These are phyloP conservation scores for Lindbergichthys nudifrons DNA, from an alignment of 2,797 vertebrate genomes.

Conservation along the genomic window DNA sequence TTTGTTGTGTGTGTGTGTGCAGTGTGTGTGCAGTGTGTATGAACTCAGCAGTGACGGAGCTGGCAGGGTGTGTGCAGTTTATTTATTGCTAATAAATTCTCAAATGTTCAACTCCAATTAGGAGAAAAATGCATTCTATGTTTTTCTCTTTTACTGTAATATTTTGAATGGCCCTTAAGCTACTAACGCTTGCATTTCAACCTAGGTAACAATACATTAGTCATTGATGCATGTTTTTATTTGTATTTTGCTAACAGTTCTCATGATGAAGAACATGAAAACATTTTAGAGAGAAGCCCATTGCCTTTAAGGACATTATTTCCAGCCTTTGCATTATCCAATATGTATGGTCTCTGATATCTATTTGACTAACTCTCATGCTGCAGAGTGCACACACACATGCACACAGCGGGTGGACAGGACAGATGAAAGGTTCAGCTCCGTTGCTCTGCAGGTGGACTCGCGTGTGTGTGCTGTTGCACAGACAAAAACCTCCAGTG, in stretches of 20 bases:
- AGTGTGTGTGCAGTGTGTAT: too few species aligned
- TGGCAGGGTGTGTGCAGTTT: too few species aligned
- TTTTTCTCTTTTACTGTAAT: neutral
- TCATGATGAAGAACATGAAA: neutral
- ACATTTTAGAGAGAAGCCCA: neutral
- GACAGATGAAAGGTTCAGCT: slow-evolving; percentile 62
- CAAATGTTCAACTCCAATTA: too few species aligned
- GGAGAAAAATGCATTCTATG: too few species aligned
- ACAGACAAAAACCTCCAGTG: slow-evolving; percentile 39
- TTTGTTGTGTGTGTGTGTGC: too few species aligned
- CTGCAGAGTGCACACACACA: neutral
- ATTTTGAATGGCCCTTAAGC: neutral
- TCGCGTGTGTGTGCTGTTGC: slow-evolving; percentile 30
- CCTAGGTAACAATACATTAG: too few species aligned
- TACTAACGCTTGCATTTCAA: neutral
- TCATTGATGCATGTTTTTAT: neutral
- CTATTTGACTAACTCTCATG: slow-evolving; percentile 1
- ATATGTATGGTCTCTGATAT: slow-evolving; percentile 13
- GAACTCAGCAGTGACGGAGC: too few species aligned
- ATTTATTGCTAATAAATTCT: too few species aligned
- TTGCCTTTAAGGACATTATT: neutral
- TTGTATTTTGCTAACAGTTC: neutral
- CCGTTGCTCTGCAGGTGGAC: slow-evolving; percentile 57
- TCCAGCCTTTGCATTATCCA: slow-evolving; percentile 1
- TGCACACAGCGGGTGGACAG: slow-evolving; percentile 45